A percentile compares a stretch with the other conserved stretches of the same genome.
These are phyloP conservation scores for Mechanitis mazaeus DNA, from an alignment of 2,888 invertebrate genomes.

Conservation along the genomic window DNA sequence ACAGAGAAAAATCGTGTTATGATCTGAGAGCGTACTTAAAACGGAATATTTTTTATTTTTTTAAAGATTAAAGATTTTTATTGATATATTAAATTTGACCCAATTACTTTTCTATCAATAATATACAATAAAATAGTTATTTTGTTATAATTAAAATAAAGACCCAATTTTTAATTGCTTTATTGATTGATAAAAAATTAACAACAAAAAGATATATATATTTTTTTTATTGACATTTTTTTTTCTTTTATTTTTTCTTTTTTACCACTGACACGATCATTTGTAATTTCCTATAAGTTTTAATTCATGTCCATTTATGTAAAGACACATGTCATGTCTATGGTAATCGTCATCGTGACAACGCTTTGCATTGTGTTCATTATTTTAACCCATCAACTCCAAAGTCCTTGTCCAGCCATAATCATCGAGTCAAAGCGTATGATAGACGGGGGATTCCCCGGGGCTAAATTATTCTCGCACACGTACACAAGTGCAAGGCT, in stretches of 20 bases:
- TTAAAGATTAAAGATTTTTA: conserved; percentile 6
- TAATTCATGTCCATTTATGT: not conserved
- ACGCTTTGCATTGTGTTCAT: conserved; percentile 27
- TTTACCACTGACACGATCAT: too few relatives aligned
- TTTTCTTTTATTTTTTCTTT: too few relatives aligned
- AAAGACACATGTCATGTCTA: conserved; percentile 12
- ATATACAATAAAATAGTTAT: too few relatives aligned
- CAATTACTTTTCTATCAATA: not conserved
- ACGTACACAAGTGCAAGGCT: conserved; percentile 59
- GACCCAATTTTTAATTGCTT: too few relatives aligned
- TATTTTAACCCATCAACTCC: conserved; percentile 37
- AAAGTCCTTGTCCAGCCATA: conserved; percentile 44
- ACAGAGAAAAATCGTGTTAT: conserved; percentile 25
- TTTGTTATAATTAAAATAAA: too few relatives aligned
- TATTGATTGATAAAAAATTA: too few relatives aligned
- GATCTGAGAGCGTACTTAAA: conserved; percentile 23
- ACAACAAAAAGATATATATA: too few relatives aligned
- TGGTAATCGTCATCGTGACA: conserved; percentile 10
- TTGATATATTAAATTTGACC: not conserved
- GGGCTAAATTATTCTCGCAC: conserved; percentile 67
- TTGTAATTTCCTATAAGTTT: too few relatives aligned
- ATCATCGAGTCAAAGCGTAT: conserved; percentile 55
- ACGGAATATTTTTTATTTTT: conserved; percentile 24
- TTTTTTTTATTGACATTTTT: too few relatives aligned
- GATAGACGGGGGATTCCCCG: conserved; percentile 58